Evolutionary conservation across 1,140 invertebrate genomes (phyloP), one percentile per base, ranked within the genome.

Genomic region (Hycleus cichorii): DNA sequence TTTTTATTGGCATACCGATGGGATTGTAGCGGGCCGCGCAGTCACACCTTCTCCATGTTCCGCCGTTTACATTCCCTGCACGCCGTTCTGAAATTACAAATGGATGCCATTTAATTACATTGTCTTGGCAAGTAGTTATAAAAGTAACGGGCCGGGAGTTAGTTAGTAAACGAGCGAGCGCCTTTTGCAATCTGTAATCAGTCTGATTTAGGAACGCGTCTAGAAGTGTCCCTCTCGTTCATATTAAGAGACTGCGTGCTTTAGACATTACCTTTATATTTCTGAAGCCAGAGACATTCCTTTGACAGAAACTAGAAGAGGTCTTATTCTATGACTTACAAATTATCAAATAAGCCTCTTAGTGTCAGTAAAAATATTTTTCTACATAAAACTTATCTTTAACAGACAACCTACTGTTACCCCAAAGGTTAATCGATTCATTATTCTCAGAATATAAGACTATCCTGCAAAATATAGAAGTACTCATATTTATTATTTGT

Each of bases 81-180:
- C 69, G 68, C 67, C 63, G 63, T 60, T 66, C 61, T 63, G 64
- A 73, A 72, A 72, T 73, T 73, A 73, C 71, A 69, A 73, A 73
- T 73, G 71, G 71, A 72, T 73, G 71, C 70, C 71, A 73, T 72
- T 73, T 73, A 73, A 73, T 73, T 73, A 73, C 71, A 72, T 72
- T 73, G 71, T 71, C 71, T 71, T 70, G 69, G 66, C 71, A 69
- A 70, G 63, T 69, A 71, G 71, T 71, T 73, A 68, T 73, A 72
- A 72, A 73, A 72, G 70, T 71, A 72, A 72, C 66, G 64, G 69
- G 58, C 67, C 60, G 65, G 67, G 65, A 66, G 56, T 58, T 51
- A 58, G 58, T 65, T 49, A 64, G 56, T 59, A 60, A 67, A 62
- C 64, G 63, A 67, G 67, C 57, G 59, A 60, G 65, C 60, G 61